These are phyloP conservation scores for Amblyjoppa fuscipennis DNA, from an alignment of 2,888 invertebrate species.

Conservation along the genomic window DNA sequence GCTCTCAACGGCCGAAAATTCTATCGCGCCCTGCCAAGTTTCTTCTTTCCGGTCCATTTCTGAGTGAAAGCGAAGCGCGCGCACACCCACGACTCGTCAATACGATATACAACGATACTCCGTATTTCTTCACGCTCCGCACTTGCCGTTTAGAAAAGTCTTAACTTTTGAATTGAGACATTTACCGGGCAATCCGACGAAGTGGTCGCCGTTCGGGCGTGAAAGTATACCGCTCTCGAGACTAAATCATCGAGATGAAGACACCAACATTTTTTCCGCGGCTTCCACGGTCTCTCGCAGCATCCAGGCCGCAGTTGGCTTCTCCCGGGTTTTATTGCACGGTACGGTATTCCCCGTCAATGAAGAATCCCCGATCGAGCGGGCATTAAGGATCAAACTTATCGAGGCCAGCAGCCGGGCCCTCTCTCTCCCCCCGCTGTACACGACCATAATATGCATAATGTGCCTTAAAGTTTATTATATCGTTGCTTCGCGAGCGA, in stretches of 20 bases:
- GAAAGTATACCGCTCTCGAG: conserved; percentile 32
- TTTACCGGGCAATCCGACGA: conserved; percentile 42
- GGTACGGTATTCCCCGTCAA: conserved; percentile 48
- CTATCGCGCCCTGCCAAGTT: conserved; percentile 49
- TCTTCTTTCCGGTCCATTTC: conserved; percentile 50
- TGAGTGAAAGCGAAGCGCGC: conserved; percentile 48
- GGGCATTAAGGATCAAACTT: conserved; percentile 52
- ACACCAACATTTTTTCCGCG: conserved; percentile 15
- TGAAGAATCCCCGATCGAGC: conserved; percentile 58
- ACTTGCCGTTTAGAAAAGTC: conserved; percentile 24
- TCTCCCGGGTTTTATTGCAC: conserved; percentile 17
- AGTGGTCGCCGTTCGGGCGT: conserved; percentile 23
- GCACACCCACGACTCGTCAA: not conserved
- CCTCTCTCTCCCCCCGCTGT: not conserved
- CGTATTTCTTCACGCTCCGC: conserved; percentile 21
- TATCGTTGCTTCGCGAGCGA: conserved; percentile 70
- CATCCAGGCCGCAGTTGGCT: not conserved
- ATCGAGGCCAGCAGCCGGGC: conserved; percentile 56
- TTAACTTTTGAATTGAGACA: conserved; percentile 14
- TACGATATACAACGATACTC: conserved; percentile 5
- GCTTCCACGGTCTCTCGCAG: not conserved
- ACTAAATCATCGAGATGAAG: conserved; percentile 35
- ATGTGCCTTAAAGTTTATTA: conserved; percentile 82
- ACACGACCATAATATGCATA: conserved; percentile 78
- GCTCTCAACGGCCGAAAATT: conserved; percentile 53